These are phyloP conservation scores for Trichacis sp. DNA, from an alignment of 2,888 invertebrate species.

Conservation along the genomic window DNA sequence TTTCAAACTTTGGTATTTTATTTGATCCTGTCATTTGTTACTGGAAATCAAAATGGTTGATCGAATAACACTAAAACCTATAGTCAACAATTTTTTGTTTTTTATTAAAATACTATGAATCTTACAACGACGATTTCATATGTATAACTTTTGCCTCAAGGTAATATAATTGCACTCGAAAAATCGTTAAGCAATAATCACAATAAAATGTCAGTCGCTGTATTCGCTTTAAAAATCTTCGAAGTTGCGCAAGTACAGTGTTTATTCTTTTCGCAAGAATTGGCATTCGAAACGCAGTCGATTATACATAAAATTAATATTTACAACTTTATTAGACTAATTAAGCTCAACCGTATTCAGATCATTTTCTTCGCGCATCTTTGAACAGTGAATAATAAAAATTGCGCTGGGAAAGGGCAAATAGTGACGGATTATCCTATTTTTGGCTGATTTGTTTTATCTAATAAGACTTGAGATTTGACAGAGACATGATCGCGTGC, in stretches of 20 bases:
- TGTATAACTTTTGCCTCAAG: conserved; percentile 26
- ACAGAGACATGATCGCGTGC: conserved; percentile 80
- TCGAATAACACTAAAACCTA: neutral
- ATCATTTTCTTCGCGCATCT: neutral
- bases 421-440: neutral
- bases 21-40: too few relatives aligned
- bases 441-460: conserved; percentile 16
- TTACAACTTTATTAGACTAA: neutral
- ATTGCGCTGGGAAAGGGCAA: neutral
- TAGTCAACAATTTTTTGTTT: conserved; percentile 32
- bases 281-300: neutral
- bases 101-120: conserved; percentile 39
- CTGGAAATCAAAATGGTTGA: neutral
- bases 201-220: conserved; percentile 35
- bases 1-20: neutral
- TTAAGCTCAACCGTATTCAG: neutral
- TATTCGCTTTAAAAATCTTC: conserved; percentile 17
- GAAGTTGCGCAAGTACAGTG: neutral
- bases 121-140: conserved; percentile 14
- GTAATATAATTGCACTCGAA: conserved; percentile 34
- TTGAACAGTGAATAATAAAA: conserved; percentile 4
- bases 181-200: conserved; percentile 32
- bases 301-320: neutral
- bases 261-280: conserved; percentile 1
- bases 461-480: conserved; percentile 44